Evolutionary conservation across 2,113 vertebrate genomes (phyloP), one percentile per base, ranked within the genome.

Genomic region (Eulacestoma nigropectus): DNA sequence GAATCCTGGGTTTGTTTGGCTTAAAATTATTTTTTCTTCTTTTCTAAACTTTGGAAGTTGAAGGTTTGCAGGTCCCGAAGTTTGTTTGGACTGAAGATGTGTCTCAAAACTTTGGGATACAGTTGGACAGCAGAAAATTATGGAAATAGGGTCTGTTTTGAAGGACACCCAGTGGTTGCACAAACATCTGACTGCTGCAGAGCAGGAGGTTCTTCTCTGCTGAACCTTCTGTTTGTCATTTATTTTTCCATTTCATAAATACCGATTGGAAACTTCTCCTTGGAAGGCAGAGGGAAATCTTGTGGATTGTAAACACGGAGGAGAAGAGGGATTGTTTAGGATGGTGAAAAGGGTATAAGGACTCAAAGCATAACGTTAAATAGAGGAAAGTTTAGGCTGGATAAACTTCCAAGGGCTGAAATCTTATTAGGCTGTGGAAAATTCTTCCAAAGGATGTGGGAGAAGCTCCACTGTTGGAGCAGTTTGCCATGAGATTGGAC

Each of bases 241-340:
- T 97, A 94, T 97, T 97, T 97, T 97, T 97, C 97, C 97, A 96
- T 94, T 94, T 96, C 96, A 97, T 59, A 87, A 97, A 96, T 96
- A 87, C 95, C 63, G 92, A 97, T 96, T 96, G 97, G 97, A 97
- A 97, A 97, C 90, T 91, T 88, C 95, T 97, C 91, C 92, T 97
- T 97, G 97, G 96, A 97, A 97, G 85, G 89, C 90, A 86, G 91
- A 75, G 91, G 90, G 96, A 97, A 97, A 95, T 83, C 90, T 96
- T 77, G 84, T 91, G 94, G 96, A 97, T 96, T 96, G 96, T 96
- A 97, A 97, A 97, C 97, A 97, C 44, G 23, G 90, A 85, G 91
- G 91, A 93, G 85, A 87, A 68, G 90, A 94, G 16, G 49, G 55
- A 93, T 95, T 97, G 96, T 97, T 97, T 97, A 97, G 95, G 94